These are phyloP conservation scores for Chromoteleia sp. DNA, from an alignment of 2,888 invertebrate genomes.

Conservation along the genomic window DNA sequence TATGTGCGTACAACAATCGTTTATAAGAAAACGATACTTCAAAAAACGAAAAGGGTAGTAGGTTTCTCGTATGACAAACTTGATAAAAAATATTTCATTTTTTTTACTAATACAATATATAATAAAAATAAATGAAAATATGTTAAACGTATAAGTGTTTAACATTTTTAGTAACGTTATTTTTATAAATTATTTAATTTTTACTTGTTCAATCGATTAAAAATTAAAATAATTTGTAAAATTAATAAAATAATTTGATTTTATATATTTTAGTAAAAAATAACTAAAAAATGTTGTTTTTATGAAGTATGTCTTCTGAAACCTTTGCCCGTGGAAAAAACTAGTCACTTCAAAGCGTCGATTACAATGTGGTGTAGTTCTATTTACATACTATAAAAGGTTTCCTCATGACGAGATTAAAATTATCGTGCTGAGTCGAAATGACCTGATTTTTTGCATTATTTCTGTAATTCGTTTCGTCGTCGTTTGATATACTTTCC, in stretches of 20 bases:
- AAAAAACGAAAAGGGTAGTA: constrained; percentile 11
- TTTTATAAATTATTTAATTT: too few species aligned
- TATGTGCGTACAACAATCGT: constrained; percentile 61
- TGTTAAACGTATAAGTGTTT: too few species aligned
- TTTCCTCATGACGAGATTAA: constrained; percentile 19
- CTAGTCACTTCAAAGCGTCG: constrained; percentile 47
- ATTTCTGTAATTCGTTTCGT: constrained; percentile 8
- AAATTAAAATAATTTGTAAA: too few species aligned
- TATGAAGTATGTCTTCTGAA: constrained; percentile 24
- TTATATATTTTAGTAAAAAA: too few species aligned
- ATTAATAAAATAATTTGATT: too few species aligned
- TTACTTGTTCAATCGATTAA: too few species aligned
- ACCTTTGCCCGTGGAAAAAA: not conserved
- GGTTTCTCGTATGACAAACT: constrained; percentile 29
- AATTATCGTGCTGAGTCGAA: not conserved
- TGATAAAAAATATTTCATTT: constrained; percentile 6
- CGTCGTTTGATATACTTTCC: constrained; percentile 19
- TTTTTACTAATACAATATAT: too few species aligned
- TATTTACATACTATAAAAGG: constrained; percentile 38
- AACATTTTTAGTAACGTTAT: too few species aligned
- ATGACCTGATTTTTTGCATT: constrained; percentile 11
- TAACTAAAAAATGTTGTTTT: not conserved
- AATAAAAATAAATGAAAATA: too few species aligned
- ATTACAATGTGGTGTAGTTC: constrained; percentile 49
- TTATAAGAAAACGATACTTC: constrained; percentile 28